A percentile compares a stretch with the other conserved stretches of the same genome.
Conservation (phyloP, 2,888 invertebrate genomes). For the Calliopum simillimum region DNA sequence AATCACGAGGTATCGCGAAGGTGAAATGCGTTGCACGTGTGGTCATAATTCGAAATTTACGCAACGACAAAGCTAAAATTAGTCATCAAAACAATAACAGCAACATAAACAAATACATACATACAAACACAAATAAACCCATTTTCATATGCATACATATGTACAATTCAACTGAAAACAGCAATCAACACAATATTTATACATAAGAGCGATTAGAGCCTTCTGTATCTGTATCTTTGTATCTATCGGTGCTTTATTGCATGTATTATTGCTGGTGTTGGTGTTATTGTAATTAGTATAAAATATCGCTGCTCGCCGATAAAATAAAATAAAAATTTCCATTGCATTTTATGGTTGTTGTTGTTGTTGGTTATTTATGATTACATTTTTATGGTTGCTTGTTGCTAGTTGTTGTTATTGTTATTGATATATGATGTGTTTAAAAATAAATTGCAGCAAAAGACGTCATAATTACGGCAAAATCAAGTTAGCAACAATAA, state of each 20-base stretch:
- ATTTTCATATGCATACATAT: not conserved
- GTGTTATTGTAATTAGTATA: not conserved
- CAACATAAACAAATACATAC: not conserved
- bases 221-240: not conserved
- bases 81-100: constrained; percentile 12
- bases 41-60: not conserved
- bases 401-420: constrained; percentile 2
- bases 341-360: constrained; percentile 23
- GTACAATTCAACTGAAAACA: not conserved
- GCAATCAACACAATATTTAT: no score
- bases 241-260: not conserved
- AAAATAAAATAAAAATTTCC: constrained; percentile 25
- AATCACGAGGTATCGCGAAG: not conserved
- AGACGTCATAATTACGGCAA: constrained; percentile 17
- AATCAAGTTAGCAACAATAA: not conserved
- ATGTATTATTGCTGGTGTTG: constrained; percentile 5
- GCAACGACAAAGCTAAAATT: constrained; percentile 4
- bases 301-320: constrained; percentile 1
- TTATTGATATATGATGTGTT: not conserved
- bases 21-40: constrained; percentile 22
- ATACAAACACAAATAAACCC: not conserved
- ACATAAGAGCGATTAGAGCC: not conserved
- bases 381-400: constrained; percentile 19
- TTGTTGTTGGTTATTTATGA: constrained; percentile 11
- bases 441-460: constrained; percentile 7